Percentiles rank a stretch among this genome's conserved stretches.
Evolutionary conservation across 30 jellyfish, hydroid and myxozoan genomes (phyloP).

Genomic region (Rhopilema esculentum): DNA sequence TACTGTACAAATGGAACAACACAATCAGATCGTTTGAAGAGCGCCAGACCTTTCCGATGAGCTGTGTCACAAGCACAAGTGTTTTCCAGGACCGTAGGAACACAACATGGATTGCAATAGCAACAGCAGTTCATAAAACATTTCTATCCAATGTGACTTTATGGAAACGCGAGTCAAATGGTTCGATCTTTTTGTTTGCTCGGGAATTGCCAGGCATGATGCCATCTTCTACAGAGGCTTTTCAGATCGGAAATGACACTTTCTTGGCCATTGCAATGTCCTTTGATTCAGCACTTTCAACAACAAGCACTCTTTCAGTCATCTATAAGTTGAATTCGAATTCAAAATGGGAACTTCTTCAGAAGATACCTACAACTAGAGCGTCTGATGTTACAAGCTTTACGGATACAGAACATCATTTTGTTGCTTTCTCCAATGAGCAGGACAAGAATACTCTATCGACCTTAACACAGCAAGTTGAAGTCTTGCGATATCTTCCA

Average conservation of each 20-base stretch:
- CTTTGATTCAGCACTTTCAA: conserved; percentile 25
- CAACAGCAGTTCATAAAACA: background rate
- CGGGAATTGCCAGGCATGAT: background rate
- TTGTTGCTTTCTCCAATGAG: conserved; percentile 42
- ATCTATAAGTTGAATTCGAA: conserved; percentile 12
- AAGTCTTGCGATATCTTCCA: conserved; percentile 18
- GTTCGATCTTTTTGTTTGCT: background rate
- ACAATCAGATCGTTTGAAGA: conserved; percentile 35
- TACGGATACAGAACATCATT: conserved; percentile 34
- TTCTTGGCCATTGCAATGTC: conserved; percentile 58
- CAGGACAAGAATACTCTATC: conserved; percentile 9
- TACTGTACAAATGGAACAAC: conserved; percentile 49
- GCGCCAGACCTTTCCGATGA: conserved; percentile 61
- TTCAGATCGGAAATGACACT: conserved; percentile 10
- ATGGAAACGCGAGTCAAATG: conserved; percentile 16
- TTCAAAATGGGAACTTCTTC: conserved; percentile 37
- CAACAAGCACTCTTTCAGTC: conserved; percentile 31
- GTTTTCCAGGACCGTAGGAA: background rate
- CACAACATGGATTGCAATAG: conserved; percentile 36
- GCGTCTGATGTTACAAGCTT: conserved; percentile 31
- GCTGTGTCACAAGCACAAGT: conserved; percentile 14
- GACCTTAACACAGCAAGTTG: conserved; percentile 12
- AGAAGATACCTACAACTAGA: conserved; percentile 31
- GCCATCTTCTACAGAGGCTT: conserved; percentile 33
- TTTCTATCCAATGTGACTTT: conserved; percentile 5